Evolutionary conservation across 1,140 invertebrate species (phyloP), one percentile per base, ranked within the genome.

Genomic region (Zaprionus vittiger): DNA sequence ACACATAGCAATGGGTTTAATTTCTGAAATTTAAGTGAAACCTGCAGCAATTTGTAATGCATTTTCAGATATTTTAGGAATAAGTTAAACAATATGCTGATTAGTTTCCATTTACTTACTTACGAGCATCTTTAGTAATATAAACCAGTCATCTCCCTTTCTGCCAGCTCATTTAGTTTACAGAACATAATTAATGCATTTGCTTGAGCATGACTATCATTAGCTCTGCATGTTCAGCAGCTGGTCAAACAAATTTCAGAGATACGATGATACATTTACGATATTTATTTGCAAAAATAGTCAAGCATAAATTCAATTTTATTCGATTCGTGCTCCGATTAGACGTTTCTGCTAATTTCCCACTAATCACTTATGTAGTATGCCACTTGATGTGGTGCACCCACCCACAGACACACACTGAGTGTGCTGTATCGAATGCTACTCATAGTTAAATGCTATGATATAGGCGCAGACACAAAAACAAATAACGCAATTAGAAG

Each of bases 371-470:
- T 65, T 54, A 69, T 60, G 55, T 59, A 38, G 14, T 5, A 44
- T 49, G 56, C 34, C 56, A 60, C 49, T 44, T n/a, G 6, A n/a
- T 17, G 5, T 6, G 15, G 38, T 31, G 7, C 9, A 31, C 7
- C 38, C 9, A 34, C 31, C 31, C 49, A 38, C 62, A 81, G 68
- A 63, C 73, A 65, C 69, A 66, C 9, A 26, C 24, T 22, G 20
- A 2, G 34, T 38, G 59, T 26, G 17, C 17, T 55, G 66, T 72
- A 60, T 37, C 60, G n/a, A 71, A 64, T 56, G 41, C 38, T 65
- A 52, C 37, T 41, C 66, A 62, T 81, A 81, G 81, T 82, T 75
- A 85, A 82, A 76, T 63, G 76, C 41, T 56, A 28, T 55, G 54
- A 67, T 59, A 41, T 34, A 54, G 57, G n/a, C 34, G 6, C 17